Percentiles rank a stretch among this genome's conserved stretches.
Evolutionary conservation across 2,113 vertebrate genomes (phyloP).

Genomic region (Donacobius atricapilla): DNA sequence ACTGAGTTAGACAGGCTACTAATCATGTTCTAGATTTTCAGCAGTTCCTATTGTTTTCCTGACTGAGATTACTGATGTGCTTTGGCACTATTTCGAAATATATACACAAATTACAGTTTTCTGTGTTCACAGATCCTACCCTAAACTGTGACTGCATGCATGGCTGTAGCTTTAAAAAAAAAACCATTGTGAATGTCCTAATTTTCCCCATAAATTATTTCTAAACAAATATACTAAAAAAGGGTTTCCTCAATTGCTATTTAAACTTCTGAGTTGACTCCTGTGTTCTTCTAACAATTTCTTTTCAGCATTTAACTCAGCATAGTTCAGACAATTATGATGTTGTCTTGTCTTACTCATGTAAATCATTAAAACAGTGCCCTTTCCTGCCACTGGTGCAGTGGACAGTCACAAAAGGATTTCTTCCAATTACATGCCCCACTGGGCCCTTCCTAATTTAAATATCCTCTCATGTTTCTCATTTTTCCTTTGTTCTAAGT

Average conservation of each 20-base stretch:
- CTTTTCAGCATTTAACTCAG: neutral
- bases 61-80: neutral
- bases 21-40: neutral
- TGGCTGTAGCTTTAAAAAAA: neutral
- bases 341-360: slow-evolving; percentile 60
- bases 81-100: neutral
- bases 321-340: slow-evolving; percentile 1
- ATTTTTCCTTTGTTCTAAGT: slow-evolving; percentile 60
- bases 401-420: slow-evolving; percentile 48
- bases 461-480: slow-evolving; percentile 34
- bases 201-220: neutral
- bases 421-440: slow-evolving; percentile 69
- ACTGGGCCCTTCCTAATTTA: slow-evolving; percentile 48
- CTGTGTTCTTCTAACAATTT: neutral
- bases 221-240: neutral
- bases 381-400: slow-evolving; percentile 43
- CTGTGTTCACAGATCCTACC: neutral
- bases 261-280: neutral
- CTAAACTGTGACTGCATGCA: neutral
- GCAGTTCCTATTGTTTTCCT: neutral
- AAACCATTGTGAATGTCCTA: neutral
- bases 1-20: neutral
- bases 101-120: neutral
- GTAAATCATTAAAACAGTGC: slow-evolving; percentile 49
- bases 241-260: neutral